These are phyloP conservation scores for Poeciliopsis turneri DNA, from an alignment of 2,797 vertebrate genomes.

Conservation along the genomic window DNA sequence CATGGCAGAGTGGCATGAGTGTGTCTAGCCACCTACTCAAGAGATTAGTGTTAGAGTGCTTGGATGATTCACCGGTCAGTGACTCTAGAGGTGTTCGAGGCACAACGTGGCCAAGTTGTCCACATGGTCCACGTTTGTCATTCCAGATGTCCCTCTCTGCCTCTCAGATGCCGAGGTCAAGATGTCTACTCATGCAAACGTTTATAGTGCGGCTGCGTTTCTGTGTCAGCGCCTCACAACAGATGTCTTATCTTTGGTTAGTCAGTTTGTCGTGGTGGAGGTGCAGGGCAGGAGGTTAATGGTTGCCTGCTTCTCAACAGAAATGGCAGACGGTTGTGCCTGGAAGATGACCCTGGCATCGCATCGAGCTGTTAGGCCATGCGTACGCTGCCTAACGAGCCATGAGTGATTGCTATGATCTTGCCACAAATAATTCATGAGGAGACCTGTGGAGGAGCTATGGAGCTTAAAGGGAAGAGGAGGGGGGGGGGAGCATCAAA, in stretches of 20 bases:
- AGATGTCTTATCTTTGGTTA: conserved; percentile 5
- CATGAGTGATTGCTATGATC: conserved; percentile 80
- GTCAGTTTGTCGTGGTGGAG: conserved; percentile 15
- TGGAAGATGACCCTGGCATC: conserved; percentile 66
- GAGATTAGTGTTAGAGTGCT: conserved; percentile 58
- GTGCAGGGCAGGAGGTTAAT: conserved; percentile 11
- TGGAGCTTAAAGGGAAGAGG: conserved; percentile 52
- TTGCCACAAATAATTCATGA: conserved; percentile 81
- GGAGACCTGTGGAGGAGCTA: conserved; percentile 68
- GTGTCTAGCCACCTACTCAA: conserved; percentile 56
- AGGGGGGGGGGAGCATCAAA: conserved; percentile 5
- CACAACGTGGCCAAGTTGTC: conserved; percentile 39
- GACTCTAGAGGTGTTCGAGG: conserved; percentile 53
- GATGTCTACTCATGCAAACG: conserved; percentile 23
- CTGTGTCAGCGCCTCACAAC: conserved; percentile 7
- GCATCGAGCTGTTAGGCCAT: conserved; percentile 69
- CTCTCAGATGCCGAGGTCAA: conserved; percentile 31
- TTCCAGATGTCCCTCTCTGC: conserved; percentile 38
- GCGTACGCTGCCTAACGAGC: conserved; percentile 76
- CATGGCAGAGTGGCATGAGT: conserved; percentile 43
- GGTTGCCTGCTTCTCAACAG: conserved; percentile 47
- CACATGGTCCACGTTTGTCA: conserved; percentile 50
- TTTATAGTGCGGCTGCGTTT: conserved; percentile 10
- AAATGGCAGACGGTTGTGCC: conserved; percentile 62
- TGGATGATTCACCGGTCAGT: conserved; percentile 67